phyloP scores from a whole-genome alignment of 2,113 vertebrate genomes.

The Ageneiosus marmoratus region DNA sequence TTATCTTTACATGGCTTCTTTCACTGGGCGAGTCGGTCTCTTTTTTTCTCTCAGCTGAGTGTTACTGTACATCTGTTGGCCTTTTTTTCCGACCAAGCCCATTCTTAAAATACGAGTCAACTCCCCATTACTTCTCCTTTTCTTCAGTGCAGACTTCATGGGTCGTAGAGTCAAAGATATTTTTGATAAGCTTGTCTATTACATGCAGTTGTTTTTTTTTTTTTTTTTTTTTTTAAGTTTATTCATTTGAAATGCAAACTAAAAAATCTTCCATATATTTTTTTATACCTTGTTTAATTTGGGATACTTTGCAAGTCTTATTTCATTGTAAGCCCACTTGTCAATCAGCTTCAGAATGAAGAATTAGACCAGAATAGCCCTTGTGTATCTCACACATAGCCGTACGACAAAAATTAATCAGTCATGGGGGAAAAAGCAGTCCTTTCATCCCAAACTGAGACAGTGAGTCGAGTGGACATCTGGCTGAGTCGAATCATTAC shows the following conservation, averaged over 20 bases:
- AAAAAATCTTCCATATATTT: no score
- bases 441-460: neutral
- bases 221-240: neutral
- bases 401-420: neutral
- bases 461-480: neutral
- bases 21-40: neutral
- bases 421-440: neutral
- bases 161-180: neutral
- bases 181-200: neutral
- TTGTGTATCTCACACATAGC: neutral
- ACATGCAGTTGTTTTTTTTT: neutral
- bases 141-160: slow-evolving; percentile 6
- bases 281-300: neutral
- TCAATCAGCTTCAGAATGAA: neutral
- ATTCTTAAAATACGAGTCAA: slow-evolving; percentile 3
- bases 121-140: neutral
- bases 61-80: slow-evolving; percentile 20
- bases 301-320: neutral
- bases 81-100: slow-evolving; percentile 3
- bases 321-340: neutral
- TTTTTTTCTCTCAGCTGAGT: neutral
- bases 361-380: neutral
- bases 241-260: neutral
- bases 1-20: slow-evolving; percentile 7
- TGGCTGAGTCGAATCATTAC: neutral